These are phyloP conservation scores for Harmothoe impar DNA, from an alignment of 2,888 invertebrate genomes.

Conservation along the genomic window DNA sequence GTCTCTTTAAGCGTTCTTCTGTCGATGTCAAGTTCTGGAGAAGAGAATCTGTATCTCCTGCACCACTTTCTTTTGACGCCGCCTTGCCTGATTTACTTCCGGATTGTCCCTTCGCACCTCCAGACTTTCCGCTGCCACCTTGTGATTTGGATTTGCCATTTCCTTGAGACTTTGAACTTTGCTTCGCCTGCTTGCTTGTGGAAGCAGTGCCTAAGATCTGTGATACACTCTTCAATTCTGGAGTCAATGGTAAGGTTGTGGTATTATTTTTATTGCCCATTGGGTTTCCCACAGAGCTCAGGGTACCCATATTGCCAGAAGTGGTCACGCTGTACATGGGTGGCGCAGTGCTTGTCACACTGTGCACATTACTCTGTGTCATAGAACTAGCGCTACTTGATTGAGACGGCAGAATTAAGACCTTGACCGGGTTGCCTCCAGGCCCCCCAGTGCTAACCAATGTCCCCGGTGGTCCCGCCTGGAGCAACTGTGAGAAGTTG, in stretches of 20 bases:
- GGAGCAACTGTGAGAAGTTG: slow-evolving; percentile 18
- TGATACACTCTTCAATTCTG: background rate
- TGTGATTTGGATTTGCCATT: background rate
- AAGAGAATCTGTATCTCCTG: background rate
- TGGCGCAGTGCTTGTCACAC: background rate
- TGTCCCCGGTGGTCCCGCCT: slow-evolving; percentile 27
- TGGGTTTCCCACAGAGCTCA: background rate
- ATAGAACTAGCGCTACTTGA: background rate
- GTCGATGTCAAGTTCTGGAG: background rate
- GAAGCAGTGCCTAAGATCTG: background rate
- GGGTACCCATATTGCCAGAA: background rate
- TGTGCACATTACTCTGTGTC: background rate
- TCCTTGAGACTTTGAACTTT: background rate
- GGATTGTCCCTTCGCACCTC: background rate
- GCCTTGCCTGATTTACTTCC: slow-evolving; percentile 12
- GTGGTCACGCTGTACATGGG: slow-evolving; percentile 16
- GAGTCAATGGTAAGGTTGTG: background rate
- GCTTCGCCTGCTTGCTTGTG: background rate
- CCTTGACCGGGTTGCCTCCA: slow-evolving; percentile 27
- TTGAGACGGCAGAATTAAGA: slow-evolving; percentile 23
- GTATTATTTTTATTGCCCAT: background rate
- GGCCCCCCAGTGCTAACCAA: slow-evolving; percentile 1
- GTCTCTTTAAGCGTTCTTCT: slow-evolving; percentile 26
- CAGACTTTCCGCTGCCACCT: background rate
- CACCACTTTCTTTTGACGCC: background rate